Evolutionary conservation across 1,140 invertebrate species (phyloP).

Genomic region (Drosophila sucinea): DNA sequence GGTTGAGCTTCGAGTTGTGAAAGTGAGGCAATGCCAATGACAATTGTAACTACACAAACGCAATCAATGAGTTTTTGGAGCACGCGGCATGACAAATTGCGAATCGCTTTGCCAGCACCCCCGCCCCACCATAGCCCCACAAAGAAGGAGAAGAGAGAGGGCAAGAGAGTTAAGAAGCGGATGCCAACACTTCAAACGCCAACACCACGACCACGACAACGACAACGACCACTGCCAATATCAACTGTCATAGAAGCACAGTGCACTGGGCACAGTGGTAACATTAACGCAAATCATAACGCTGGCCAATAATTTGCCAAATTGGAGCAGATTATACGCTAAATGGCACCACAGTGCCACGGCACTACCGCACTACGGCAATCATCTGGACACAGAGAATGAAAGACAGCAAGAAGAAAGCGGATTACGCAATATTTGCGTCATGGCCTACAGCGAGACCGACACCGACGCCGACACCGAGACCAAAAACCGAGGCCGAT

Average conservation of each 20-base stretch:
- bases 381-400: constrained; percentile 46
- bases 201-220: background rate
- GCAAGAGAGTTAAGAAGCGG: constrained; percentile 40
- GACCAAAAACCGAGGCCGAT: background rate
- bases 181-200: constrained; percentile 25
- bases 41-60: constrained; percentile 47
- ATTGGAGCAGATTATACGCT: background rate
- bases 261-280: constrained; percentile 7
- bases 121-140: no score
- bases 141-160: background rate
- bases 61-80: constrained; percentile 62
- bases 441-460: constrained; percentile 56
- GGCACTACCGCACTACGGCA: background rate
- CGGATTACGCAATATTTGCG: constrained; percentile 69
- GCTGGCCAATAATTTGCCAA: background rate
- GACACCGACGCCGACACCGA: background rate
- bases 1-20: constrained; percentile 38
- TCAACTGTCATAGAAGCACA: constrained; percentile 49
- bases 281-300: background rate
- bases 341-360: constrained; percentile 39
- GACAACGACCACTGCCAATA: constrained; percentile 13
- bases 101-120: constrained; percentile 37
- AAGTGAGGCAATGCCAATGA: constrained; percentile 50
- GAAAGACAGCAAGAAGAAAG: constrained; percentile 68
- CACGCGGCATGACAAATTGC: constrained; percentile 61